Evolutionary conservation across 2,797 vertebrate genomes (phyloP).

Genomic region (Botia kubotai): DNA sequence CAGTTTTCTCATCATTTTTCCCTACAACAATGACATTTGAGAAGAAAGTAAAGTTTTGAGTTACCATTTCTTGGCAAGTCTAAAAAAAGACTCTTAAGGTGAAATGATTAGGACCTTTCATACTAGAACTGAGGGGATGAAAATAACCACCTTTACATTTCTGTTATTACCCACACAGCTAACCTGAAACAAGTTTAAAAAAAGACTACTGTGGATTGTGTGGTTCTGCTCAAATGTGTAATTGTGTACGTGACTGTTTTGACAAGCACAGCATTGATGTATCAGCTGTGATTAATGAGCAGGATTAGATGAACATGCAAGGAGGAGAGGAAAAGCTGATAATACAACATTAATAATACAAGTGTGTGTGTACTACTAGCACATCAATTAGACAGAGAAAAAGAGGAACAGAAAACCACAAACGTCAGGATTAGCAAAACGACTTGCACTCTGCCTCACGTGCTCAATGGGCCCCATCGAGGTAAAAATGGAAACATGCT

Average conservation of each 20-base stretch:
- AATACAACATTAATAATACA: slow-evolving; percentile 15
- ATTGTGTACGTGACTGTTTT: not conserved
- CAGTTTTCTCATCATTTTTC: not conserved
- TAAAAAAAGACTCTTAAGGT: not conserved
- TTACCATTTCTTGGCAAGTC: not conserved
- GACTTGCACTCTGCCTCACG: not conserved
- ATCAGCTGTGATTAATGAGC: slow-evolving; percentile 12
- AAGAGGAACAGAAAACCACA: slow-evolving; percentile 27
- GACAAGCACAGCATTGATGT: not conserved
- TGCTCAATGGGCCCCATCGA: not conserved
- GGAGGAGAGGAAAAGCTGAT: slow-evolving; percentile 30
- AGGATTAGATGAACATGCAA: slow-evolving; percentile 6
- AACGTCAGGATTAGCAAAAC: slow-evolving; percentile 8
- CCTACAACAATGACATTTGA: not conserved
- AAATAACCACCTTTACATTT: slow-evolving; percentile 18
- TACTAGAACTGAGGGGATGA: not conserved
- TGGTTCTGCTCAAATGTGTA: slow-evolving; percentile 15
- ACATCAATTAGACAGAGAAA: slow-evolving; percentile 2
- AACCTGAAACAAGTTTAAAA: not conserved
- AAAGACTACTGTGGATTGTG: not conserved
- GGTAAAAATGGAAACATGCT: slow-evolving; percentile 19
- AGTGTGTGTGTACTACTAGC: slow-evolving; percentile 26
- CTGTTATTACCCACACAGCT: not conserved
- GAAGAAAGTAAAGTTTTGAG: slow-evolving; percentile 21
- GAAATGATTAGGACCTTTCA: not conserved